phyloP scores from a whole-genome alignment of 1,140 invertebrate genomes.

The Propsilocerus akamusi region DNA sequence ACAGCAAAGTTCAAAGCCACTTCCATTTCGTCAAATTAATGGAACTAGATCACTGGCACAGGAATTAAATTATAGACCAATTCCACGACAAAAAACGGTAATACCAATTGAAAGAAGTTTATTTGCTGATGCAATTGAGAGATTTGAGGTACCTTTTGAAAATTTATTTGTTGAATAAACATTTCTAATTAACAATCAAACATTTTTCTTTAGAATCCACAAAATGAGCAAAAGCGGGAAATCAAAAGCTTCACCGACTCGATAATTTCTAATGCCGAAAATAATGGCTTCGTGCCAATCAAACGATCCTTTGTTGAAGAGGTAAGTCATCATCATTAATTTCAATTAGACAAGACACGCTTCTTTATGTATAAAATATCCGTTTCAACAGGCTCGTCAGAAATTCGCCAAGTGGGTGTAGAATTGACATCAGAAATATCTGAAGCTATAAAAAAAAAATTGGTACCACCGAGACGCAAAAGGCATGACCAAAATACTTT shows the following conservation, averaged over 20 bases:
- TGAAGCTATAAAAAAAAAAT: no score
- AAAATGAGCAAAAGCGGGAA: background rate
- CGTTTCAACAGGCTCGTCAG: background rate
- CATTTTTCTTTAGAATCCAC: background rate
- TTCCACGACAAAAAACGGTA: background rate
- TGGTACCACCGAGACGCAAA: no score
- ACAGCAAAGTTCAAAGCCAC: background rate
- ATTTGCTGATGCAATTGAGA: background rate
- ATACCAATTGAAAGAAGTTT: background rate
- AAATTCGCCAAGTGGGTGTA: background rate
- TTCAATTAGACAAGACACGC: background rate
- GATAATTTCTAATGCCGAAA: background rate
- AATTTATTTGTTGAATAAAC: background rate
- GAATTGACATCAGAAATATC: no score
- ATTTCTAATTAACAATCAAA: background rate
- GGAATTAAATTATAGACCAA: background rate
- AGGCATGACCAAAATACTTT: no score
- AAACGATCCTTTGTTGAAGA: conserved; percentile 1
- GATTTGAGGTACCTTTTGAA: background rate
- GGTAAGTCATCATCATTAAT: background rate
- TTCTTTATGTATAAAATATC: background rate
- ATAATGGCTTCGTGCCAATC: background rate
- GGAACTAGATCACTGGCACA: background rate
- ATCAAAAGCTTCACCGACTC: background rate
- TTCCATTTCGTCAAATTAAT: background rate